phyloP scores from a whole-genome alignment of 2,797 vertebrate species.

The Oreochromis grahami region DNA sequence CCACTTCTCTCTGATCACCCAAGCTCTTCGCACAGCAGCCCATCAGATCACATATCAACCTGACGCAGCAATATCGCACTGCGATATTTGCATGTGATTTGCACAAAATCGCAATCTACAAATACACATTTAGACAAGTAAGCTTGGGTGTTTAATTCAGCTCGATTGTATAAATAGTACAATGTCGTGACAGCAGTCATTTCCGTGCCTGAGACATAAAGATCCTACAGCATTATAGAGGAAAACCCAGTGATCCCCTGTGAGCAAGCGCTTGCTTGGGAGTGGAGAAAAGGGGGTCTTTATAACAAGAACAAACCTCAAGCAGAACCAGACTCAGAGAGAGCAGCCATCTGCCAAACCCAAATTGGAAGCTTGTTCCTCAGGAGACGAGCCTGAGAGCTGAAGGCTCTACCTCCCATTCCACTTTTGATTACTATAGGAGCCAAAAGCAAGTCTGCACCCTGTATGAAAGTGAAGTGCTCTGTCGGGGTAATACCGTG shows the following conservation, averaged over 20 bases:
- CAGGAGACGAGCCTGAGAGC: neutral
- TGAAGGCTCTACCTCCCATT: neutral
- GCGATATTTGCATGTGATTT: neutral
- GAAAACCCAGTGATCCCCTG: neutral
- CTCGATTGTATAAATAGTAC: neutral
- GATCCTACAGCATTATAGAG: neutral
- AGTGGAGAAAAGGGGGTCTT: neutral
- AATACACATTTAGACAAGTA: neutral
- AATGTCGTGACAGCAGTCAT: neutral
- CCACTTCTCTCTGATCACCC: constrained; percentile 34
- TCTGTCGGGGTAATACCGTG: neutral
- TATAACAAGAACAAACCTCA: neutral
- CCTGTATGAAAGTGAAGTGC: neutral
- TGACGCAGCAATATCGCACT: neutral
- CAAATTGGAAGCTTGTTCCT: neutral
- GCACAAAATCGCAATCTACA: neutral
- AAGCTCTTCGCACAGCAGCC: constrained; percentile 23
- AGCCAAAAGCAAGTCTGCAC: neutral
- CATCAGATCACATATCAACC: constrained; percentile 1
- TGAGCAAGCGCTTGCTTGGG: neutral
- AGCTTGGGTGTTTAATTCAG: neutral
- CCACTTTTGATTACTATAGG: neutral
- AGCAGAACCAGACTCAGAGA: neutral
- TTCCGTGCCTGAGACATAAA: neutral
- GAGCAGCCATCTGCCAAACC: neutral